Evolutionary conservation across 2,113 vertebrate genomes (phyloP), one percentile per base, ranked within the genome.

Genomic region (Sturnira hondurensis): DNA sequence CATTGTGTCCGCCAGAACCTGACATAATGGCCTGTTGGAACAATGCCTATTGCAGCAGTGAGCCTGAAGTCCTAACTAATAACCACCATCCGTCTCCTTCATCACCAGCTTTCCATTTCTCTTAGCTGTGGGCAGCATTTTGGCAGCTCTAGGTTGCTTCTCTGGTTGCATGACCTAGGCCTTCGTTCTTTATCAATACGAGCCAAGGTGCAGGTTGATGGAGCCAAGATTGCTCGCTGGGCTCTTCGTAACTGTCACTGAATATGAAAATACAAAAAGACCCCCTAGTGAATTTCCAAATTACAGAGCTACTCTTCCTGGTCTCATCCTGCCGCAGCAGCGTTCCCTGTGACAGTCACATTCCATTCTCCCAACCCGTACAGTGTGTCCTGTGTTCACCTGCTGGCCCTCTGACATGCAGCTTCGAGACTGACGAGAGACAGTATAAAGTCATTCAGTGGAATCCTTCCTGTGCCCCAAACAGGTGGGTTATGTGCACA

Each of bases 141-240:
- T 82, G 91, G 14, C 56, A 96, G 43, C 22, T 90, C 43, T 7
- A 22, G 11, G 1, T 88, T 67, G 45, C n/a, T 88, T 85, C 92
- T 93, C 82, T 91, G 56, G 43, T 74, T 50, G 26, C 11, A 84
- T 22, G 31, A 84, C 31, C 78, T 67, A 77, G 71, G 87, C 38
- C 20, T 80, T 86, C 24, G 52, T 19, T 61, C n/a, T 67, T 31
- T 68, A 82, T 45, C 89, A 89, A 92, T 33, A 9, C 22, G 50
- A 78, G 38, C 22, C 36, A 77, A 77, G 17, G 47, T 22, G 52
- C 74, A 77, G 45, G 47, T 7, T 89, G 5, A 2, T 89, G 73
- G 14, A 22, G 28, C 15, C 67, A 82, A 54, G 5, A 16, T 93
- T 86, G 38, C 10, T 86, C 33, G 65, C 5, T 13, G 58, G 22